A percentile compares a stretch with the other conserved stretches of the same genome.
Conservation (phyloP, 2,797 vertebrate genomes). For the Rachycentron canadum region DNA sequence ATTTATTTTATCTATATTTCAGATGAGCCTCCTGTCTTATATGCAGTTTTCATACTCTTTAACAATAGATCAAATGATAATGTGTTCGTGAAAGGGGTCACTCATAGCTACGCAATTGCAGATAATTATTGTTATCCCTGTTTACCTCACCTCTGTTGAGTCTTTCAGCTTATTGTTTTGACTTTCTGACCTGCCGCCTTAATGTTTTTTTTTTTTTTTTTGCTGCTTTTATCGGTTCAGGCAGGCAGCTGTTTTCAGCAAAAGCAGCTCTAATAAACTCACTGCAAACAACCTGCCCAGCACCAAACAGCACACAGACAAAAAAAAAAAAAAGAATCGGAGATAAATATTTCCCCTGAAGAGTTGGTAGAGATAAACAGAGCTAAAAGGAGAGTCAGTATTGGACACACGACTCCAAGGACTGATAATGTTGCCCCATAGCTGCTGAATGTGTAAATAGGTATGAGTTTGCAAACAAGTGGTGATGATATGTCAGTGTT, state of each 20-base stretch:
- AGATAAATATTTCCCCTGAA: too few relatives aligned
- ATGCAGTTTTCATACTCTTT: neutral
- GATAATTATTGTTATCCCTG: neutral
- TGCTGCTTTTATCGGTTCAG: neutral
- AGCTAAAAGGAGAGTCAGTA: neutral
- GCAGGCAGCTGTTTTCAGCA: neutral
- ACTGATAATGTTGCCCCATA: too few relatives aligned
- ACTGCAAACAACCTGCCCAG: neutral
- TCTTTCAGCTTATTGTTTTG: neutral
- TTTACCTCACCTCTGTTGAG: neutral
- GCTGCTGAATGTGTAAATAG: neutral
- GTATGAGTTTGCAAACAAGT: neutral
- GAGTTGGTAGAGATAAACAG: too few relatives aligned
- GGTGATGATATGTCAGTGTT: neutral
- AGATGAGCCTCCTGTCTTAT: constrained; percentile 26
- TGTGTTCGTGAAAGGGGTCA: neutral
- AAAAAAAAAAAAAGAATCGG: neutral
- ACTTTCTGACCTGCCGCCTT: neutral
- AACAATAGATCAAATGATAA: neutral
- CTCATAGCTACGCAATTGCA: neutral
- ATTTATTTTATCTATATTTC: constrained; percentile 54
- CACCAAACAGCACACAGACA: neutral
- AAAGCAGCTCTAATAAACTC: neutral
- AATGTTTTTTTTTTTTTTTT: neutral
- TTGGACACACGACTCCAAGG: too few relatives aligned